Evolutionary conservation across 2,888 invertebrate genomes (phyloP).

Genomic region (Rhodophaea formosa): DNA sequence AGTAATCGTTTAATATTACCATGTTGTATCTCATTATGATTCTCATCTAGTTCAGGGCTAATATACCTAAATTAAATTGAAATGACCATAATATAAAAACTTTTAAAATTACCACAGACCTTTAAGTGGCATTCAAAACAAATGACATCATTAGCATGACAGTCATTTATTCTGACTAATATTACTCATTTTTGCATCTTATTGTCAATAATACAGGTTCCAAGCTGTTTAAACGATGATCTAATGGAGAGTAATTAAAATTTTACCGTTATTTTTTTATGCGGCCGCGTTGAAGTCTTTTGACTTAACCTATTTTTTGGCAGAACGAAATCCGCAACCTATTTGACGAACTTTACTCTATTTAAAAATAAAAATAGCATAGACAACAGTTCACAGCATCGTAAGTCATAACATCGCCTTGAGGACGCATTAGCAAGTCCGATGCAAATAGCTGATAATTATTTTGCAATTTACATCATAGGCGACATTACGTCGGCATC

Average conservation of each 20-base stretch:
- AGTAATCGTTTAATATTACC: not conserved
- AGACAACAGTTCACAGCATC: slow-evolving; percentile 14
- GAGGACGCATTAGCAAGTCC: slow-evolving; percentile 40
- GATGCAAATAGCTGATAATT: slow-evolving; percentile 58
- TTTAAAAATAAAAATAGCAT: slow-evolving; percentile 37
- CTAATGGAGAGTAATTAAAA: slow-evolving; percentile 7
- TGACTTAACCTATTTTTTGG: slow-evolving; percentile 42
- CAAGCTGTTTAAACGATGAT: slow-evolving; percentile 16
- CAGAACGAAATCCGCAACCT: slow-evolving; percentile 44
- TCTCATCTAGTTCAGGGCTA: not conserved
- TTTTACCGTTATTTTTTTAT: slow-evolving; percentile 14
- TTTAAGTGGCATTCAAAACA: slow-evolving; percentile 6
- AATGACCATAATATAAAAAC: not conserved
- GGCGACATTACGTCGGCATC: slow-evolving; percentile 40
- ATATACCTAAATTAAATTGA: not conserved
- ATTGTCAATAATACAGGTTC: slow-evolving; percentile 8
- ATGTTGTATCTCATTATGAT: not conserved
- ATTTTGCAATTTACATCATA: slow-evolving; percentile 71
- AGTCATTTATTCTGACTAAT: slow-evolving; percentile 13
- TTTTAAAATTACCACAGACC: not conserved
- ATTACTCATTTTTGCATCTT: slow-evolving; percentile 8
- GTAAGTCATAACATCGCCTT: slow-evolving; percentile 30
- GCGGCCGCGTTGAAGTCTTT: slow-evolving; percentile 51
- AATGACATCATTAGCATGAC: slow-evolving; percentile 17
- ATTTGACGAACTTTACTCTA: slow-evolving; percentile 40